Percentiles rank a stretch among this genome's conserved stretches.
Evolutionary conservation across 1,140 invertebrate genomes (phyloP).

Genomic region (Pissodes strobi): DNA sequence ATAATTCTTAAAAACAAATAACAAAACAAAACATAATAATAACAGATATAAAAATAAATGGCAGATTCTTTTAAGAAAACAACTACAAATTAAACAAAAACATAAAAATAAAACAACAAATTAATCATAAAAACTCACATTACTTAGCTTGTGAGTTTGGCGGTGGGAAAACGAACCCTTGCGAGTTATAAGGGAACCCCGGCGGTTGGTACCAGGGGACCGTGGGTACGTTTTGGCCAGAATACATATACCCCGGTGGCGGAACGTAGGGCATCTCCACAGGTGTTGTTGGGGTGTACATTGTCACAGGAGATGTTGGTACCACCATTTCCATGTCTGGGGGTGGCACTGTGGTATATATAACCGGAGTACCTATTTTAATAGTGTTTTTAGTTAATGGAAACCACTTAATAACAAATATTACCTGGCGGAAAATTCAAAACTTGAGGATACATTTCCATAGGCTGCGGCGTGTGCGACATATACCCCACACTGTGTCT

Average conservation of each 20-base stretch:
- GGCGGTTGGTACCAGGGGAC: conserved; percentile 43
- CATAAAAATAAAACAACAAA: too few relatives aligned
- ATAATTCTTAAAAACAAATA: too few relatives aligned
- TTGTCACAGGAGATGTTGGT: conserved; percentile 26
- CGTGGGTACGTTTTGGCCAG: conserved; percentile 35
- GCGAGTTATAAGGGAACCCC: conserved; percentile 38
- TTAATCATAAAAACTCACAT: too few relatives aligned
- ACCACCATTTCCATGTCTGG: conserved; percentile 38
- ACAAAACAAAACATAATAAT: too few relatives aligned
- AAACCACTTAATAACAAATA: background rate
- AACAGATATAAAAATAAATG: too few relatives aligned
- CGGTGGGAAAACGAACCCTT: conserved; percentile 51
- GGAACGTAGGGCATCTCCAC: conserved; percentile 45
- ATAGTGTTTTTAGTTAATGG: background rate
- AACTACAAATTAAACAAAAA: too few relatives aligned
- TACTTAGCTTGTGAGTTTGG: background rate
- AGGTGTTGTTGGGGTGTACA: conserved; percentile 25
- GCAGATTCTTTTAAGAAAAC: too few relatives aligned
- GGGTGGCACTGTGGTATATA: conserved; percentile 38
- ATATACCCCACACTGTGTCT: conserved; percentile 2
- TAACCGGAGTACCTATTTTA: conserved; percentile 35
- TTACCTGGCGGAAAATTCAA: conserved; percentile 22
- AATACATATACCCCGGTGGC: conserved; percentile 42
- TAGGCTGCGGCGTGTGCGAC: conserved; percentile 14
- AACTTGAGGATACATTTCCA: conserved; percentile 38